A percentile compares a stretch with the other conserved stretches of the same genome.
Evolutionary conservation across 1,140 invertebrate genomes (phyloP).

Genomic region (Drosophila pectinifera): DNA sequence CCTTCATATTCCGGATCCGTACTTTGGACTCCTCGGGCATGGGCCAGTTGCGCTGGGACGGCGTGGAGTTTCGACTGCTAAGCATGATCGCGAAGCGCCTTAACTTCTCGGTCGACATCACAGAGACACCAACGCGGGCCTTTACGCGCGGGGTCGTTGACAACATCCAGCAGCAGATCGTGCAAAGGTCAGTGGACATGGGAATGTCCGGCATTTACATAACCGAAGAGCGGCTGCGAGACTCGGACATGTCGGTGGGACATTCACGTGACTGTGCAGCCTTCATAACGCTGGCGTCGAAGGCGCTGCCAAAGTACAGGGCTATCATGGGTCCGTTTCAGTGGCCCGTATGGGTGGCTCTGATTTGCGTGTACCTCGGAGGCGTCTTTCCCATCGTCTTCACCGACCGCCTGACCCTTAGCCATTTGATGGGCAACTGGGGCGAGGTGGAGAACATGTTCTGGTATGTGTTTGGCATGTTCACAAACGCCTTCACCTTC

Average conservation of each 20-base stretch:
- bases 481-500: slow-evolving; percentile 92
- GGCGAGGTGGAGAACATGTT: slow-evolving; percentile 91
- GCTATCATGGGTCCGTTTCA: slow-evolving; percentile 93
- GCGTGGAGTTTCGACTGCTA: slow-evolving; percentile 88
- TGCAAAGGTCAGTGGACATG: slow-evolving; percentile 85
- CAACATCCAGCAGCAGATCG: slow-evolving; percentile 84
- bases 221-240: slow-evolving; percentile 86
- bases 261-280: slow-evolving; percentile 90
- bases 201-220: slow-evolving; percentile 89
- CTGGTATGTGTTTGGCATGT: slow-evolving; percentile 93
- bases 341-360: slow-evolving; percentile 90
- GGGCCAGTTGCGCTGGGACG: slow-evolving; percentile 85
- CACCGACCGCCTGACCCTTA: slow-evolving; percentile 88
- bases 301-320: slow-evolving; percentile 90
- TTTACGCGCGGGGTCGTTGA: slow-evolving; percentile 85
- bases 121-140: slow-evolving; percentile 85
- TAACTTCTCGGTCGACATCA: slow-evolving; percentile 89
- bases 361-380: slow-evolving; percentile 89
- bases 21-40: slow-evolving; percentile 62
- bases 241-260: slow-evolving; percentile 87
- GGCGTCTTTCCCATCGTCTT: slow-evolving; percentile 90
- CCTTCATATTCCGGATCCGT: slow-evolving; percentile 89
- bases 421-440: slow-evolving; percentile 88
- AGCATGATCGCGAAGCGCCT: slow-evolving; percentile 87
- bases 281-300: slow-evolving; percentile 90